Evolutionary conservation across 2,888 invertebrate genomes (phyloP).

Genomic region (Pycnomerus fuliginosus): DNA sequence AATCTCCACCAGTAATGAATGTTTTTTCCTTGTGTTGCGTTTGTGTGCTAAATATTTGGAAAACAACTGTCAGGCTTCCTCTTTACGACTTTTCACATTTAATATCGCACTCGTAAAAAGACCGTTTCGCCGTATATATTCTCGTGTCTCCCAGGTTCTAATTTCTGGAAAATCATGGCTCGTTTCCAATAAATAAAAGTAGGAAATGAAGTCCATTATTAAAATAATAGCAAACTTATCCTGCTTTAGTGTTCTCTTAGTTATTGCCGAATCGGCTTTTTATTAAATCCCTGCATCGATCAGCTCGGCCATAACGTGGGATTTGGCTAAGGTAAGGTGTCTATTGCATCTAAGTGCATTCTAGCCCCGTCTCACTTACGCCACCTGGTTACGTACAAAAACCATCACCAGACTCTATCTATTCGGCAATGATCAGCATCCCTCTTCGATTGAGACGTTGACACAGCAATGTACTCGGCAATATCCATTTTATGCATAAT

Average conservation of each 20-base stretch:
- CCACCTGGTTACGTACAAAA: slow-evolving; percentile 37
- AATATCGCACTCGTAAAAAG: too few relatives aligned
- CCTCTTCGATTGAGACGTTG: slow-evolving; percentile 46
- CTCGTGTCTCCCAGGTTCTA: too few relatives aligned
- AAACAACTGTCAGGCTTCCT: too few relatives aligned
- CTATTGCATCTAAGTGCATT: slow-evolving; percentile 46
- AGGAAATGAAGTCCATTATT: slow-evolving; percentile 17
- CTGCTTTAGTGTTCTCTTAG: slow-evolving; percentile 14
- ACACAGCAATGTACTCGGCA: slow-evolving; percentile 50
- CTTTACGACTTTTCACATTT: too few relatives aligned
- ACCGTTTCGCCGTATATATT: too few relatives aligned
- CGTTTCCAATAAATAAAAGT: neutral
- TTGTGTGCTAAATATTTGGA: too few relatives aligned
- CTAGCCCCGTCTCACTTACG: slow-evolving; percentile 23
- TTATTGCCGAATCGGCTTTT: slow-evolving; percentile 45
- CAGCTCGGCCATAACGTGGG: slow-evolving; percentile 43
- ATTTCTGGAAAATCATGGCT: too few relatives aligned
- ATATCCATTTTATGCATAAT: slow-evolving; percentile 49
- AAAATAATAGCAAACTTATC: slow-evolving; percentile 19
- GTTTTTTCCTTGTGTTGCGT: too few relatives aligned
- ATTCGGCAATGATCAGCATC: slow-evolving; percentile 38
- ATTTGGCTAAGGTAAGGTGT: slow-evolving; percentile 40
- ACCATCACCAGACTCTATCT: slow-evolving; percentile 36
- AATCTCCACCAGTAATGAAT: too few relatives aligned
- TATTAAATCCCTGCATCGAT: slow-evolving; percentile 49